A percentile compares a stretch with the other conserved stretches of the same genome.
These are phyloP conservation scores for Zaprionus obscuricornis DNA, from an alignment of 2,888 invertebrate genomes.

Conservation along the genomic window DNA sequence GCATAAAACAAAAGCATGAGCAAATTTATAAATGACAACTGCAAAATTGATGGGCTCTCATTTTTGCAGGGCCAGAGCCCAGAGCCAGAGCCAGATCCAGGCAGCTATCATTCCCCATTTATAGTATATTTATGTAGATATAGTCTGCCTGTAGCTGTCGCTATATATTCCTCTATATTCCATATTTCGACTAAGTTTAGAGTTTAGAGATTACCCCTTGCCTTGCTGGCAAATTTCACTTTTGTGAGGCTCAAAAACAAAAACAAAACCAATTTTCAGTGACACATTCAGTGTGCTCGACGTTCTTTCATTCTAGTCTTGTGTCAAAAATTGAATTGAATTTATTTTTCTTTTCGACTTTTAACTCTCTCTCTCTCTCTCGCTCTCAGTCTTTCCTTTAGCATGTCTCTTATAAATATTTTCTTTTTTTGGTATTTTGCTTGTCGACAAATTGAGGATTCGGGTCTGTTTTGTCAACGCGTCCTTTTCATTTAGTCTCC, in stretches of 20 bases:
- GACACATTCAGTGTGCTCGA: conserved; percentile 36
- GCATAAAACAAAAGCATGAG: conserved; percentile 61
- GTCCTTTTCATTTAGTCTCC: conserved; percentile 9
- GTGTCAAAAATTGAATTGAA: conserved; percentile 55
- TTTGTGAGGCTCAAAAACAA: conserved; percentile 19
- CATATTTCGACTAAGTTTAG: too few relatives aligned
- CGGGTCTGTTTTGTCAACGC: conserved; percentile 27
- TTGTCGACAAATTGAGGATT: conserved; percentile 42
- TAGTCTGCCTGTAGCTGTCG: too few relatives aligned
- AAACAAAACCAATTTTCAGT: conserved; percentile 28
- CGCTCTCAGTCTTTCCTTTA: too few relatives aligned
- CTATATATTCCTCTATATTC: neutral
- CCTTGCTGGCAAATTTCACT: conserved; percentile 25
- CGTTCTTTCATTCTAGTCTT: conserved; percentile 25
- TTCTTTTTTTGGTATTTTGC: neutral
- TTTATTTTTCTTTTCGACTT: conserved; percentile 26
- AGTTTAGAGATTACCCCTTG: too few relatives aligned
- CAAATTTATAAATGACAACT: conserved; percentile 73
- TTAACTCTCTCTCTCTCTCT: too few relatives aligned
- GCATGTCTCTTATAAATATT: neutral
- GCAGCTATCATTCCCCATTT: too few relatives aligned
- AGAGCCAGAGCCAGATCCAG: too few relatives aligned
- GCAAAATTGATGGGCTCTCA: conserved; percentile 56
- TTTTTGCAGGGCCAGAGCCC: conserved; percentile 11
- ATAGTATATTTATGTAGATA: too few relatives aligned